phyloP scores from a whole-genome alignment of 2,888 invertebrate species.

The Unio delphinus region DNA sequence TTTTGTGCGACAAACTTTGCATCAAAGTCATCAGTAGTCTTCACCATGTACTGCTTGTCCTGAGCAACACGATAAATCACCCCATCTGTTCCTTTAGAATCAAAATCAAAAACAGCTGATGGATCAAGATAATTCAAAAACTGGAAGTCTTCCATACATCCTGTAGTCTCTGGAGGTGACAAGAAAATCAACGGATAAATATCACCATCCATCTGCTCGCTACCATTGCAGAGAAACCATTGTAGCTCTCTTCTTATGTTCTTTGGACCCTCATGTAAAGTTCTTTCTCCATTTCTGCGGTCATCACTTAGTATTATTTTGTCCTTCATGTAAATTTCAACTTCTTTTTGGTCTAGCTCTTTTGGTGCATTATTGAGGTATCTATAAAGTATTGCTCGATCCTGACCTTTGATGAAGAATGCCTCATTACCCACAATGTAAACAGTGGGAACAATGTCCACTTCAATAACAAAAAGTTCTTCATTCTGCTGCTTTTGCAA shows the following conservation, averaged over 20 bases:
- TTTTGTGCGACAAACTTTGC: constrained; percentile 3
- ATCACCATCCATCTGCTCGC: constrained; percentile 5
- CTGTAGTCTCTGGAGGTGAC: background rate
- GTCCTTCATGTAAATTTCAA: constrained; percentile 7
- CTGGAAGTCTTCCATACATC: background rate
- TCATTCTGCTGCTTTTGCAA: background rate
- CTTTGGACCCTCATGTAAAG: background rate
- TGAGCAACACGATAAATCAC: constrained; percentile 1
- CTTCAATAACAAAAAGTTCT: constrained; percentile 6
- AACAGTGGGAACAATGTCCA: constrained; percentile 10
- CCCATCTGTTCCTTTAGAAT: background rate
- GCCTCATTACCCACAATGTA: constrained; percentile 2
- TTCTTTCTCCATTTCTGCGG: constrained; percentile 5
- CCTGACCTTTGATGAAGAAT: constrained; percentile 6
- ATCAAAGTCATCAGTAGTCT: constrained; percentile 10
- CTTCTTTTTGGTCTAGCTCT: background rate
- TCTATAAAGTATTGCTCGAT: constrained; percentile 1
- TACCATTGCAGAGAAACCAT: constrained; percentile 13
- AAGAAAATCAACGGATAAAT: constrained; percentile 13
- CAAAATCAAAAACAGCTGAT: constrained; percentile 12
- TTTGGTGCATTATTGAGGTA: constrained; percentile 1
- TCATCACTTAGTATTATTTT: background rate
- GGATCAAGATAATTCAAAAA: constrained; percentile 8
- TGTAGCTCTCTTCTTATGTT: constrained; percentile 7
- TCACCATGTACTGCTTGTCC: constrained; percentile 1